A percentile compares a stretch with the other conserved stretches of the same genome.
Conservation (phyloP, 2,888 invertebrate species). For the Ischnus inquisitorius region DNA sequence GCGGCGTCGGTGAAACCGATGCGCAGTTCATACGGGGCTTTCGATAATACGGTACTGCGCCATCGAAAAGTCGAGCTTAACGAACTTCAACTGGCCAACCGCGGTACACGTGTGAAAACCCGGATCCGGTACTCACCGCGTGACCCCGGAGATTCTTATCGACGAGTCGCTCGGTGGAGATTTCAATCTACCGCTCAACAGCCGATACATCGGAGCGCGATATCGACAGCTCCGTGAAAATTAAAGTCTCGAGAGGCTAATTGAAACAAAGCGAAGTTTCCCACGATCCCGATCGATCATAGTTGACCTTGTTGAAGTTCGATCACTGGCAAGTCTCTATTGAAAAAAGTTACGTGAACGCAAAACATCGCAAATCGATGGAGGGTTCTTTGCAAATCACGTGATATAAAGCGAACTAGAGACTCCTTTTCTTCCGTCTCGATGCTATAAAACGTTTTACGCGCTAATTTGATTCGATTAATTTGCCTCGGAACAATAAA, state of each 20-base stretch:
- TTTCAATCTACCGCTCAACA: neutral
- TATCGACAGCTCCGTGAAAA: neutral
- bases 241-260: neutral
- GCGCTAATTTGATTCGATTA: no score
- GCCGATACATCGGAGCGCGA: neutral
- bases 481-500: no score
- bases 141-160: neutral
- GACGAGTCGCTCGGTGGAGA: neutral
- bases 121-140: neutral
- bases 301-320: no score
- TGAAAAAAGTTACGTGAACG: no score
- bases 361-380: no score
- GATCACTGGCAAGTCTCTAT: no score
- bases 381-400: no score
- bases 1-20: neutral
- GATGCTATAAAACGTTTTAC: no score
- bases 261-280: neutral
- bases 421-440: no score
- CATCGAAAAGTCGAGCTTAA: neutral
- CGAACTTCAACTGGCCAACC: neutral
- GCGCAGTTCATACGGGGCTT: neutral
- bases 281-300: no score
- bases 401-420: no score
- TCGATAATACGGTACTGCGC: neutral
- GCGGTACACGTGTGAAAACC: neutral